phyloP scores from a whole-genome alignment of 2,113 vertebrate genomes.

The Lagopus leucura region DNA sequence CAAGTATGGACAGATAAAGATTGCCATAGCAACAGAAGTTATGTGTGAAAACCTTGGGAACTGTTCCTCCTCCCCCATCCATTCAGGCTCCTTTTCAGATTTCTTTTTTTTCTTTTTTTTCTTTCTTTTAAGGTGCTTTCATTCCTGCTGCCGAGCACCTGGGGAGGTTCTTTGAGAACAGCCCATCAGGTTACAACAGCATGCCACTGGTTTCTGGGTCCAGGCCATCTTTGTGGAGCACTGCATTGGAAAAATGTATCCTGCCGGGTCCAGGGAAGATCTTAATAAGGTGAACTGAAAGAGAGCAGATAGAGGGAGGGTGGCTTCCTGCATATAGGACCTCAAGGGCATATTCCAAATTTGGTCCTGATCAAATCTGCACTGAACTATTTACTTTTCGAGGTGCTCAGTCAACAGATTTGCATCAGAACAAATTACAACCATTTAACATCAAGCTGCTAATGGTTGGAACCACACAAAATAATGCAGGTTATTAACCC shows the following conservation, averaged over 20 bases:
- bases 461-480: constrained; percentile 40
- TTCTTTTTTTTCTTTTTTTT: background rate
- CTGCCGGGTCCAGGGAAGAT: constrained; percentile 1
- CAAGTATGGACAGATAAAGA: constrained; percentile 62
- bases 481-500: constrained; percentile 54
- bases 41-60: constrained; percentile 68
- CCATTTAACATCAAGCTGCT: constrained; percentile 25
- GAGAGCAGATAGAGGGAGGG: constrained; percentile 17
- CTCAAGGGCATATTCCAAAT: constrained; percentile 34
- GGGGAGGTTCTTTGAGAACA: constrained; percentile 28
- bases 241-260: background rate
- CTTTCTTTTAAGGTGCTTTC: background rate
- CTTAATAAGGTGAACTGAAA: constrained; percentile 15
- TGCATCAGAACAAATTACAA: constrained; percentile 56
- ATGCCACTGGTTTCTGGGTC: background rate
- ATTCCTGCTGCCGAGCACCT: background rate
- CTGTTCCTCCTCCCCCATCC: background rate
- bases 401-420: background rate
- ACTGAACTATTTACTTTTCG: constrained; percentile 29
- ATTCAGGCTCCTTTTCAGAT: constrained; percentile 59
- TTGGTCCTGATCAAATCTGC: background rate
- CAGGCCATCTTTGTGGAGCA: background rate
- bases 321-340: constrained; percentile 6
- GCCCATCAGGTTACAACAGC: fast-evolving
- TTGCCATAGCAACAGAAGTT: constrained; percentile 73